Evolutionary conservation across 2,113 vertebrate species (phyloP).

Genomic region (Erythrocebus patas): DNA sequence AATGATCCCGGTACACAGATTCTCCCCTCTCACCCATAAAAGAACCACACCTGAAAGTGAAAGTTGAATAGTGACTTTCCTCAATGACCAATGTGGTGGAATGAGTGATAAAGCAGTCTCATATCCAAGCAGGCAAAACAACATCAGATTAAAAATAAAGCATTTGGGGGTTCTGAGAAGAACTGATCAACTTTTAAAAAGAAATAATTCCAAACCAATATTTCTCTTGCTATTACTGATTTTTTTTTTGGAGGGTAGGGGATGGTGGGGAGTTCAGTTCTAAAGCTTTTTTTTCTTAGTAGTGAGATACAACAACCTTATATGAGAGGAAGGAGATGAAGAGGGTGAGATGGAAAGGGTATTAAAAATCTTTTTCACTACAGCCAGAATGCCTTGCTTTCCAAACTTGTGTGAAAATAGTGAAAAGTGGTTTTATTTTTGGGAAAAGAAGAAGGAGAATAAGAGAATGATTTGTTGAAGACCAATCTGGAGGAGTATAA

Average conservation of each 20-base stretch:
- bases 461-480: neutral
- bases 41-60: neutral
- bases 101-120: neutral
- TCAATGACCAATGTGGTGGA: neutral
- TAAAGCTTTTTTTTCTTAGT: neutral
- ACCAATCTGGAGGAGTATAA: neutral
- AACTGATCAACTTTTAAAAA: neutral
- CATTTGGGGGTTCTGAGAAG: conserved; percentile 20
- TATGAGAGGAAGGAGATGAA: neutral
- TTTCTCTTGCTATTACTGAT: conserved; percentile 43
- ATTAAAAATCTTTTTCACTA: neutral
- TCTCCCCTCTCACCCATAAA: neutral
- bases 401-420: neutral
- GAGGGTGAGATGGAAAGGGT: neutral
- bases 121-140: neutral
- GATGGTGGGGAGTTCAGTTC: neutral
- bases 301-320: neutral
- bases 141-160: neutral
- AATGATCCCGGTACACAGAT: neutral
- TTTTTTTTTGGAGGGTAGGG: neutral
- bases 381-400: neutral
- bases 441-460: neutral
- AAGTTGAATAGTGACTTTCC: neutral
- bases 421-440: conserved; percentile 24
- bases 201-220: conserved; percentile 25